Base-by-base conservation (phyloP, 2,113 vertebrate species). In the Brachyhypopomus occidentalis region DNA sequence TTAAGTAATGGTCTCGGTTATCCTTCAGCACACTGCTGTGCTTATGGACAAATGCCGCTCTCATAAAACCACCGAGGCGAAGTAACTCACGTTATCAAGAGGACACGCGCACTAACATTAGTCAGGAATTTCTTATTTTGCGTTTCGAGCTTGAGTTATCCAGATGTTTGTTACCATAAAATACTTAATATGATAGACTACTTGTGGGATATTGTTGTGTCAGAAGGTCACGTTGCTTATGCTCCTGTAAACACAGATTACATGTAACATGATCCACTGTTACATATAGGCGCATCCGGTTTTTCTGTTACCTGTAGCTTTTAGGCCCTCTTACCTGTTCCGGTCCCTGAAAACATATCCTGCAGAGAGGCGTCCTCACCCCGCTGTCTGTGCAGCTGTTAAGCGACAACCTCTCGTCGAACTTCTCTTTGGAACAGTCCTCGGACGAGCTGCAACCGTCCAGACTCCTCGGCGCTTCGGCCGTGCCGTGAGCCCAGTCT, bases 291-390 rank as follows among this genome's bases (percentile, higher is more conserved):
- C 4, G 2, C 30, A 0, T 11, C 30, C 30, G 4, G 45, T 14
- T 9, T 62, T 4, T 7, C 25, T 30, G 11, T 12, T 30, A 66
- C 25, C 25, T 52, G 45, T 52, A 52, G 9, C 25, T 62, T 48
- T 3, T 25, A 17, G 14, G 14, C 64, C 20, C 36, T 79, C 94
- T 91, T 90, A 96, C 95, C 95, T 96, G 95, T 86, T 96, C 96
- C 0, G 96, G 94, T 14, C 96, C 96, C 89, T 96, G 96, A 90
- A 96, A 96, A 88, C 96, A 96, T 91, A 96, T 96, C 83, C 96
- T 93, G 88, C 95, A 96, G 79, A 95, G 94, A 0, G 95, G 96
- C 22, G 95, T 95, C 87, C 94, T 91, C 89, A 95, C 92, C 45
- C 95, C 95, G 87, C 95, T 96, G 89, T 95, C 95, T 85, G 95